Evolutionary conservation across 2,888 invertebrate genomes (phyloP), one percentile per base, ranked within the genome.

Genomic region (Ormyrus labotus): DNA sequence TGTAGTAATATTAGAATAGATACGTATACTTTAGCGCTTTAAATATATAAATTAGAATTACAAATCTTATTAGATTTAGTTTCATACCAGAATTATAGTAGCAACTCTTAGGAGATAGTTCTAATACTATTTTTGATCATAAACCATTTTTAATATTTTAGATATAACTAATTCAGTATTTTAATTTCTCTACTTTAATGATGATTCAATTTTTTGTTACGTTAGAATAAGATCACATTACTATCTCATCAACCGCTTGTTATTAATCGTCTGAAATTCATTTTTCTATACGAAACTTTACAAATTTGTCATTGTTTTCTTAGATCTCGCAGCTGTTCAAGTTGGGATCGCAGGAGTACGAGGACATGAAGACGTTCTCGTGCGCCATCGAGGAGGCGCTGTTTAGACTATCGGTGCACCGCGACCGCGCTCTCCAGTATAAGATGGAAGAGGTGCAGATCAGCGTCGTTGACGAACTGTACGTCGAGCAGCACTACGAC

Each of bases 361-460:
- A 97, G 89, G 97, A 98, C 87, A 94, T 99, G 92, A 96, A 97
- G 90, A 95, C 96, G 90, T 98, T 99, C 91, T 97, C 98, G 11
- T 93, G 95, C 85, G 95, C 95, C 86, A 94, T 99, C 80, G 99
- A 99, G 91, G 99, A 99, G 91, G 95, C 97, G 8, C 92, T 99
- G 84, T 98, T 98, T 91, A 94, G 94, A 73, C 92, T 98, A 85
- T 92, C 94, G 6, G 97, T 97, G 51, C 96, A 97, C 88, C 93
- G 98, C 73, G 98, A 98, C 90, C 94, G 97, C 78, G 97, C 97
- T 0, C 93, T 98, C 75, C 95, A 94, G 83, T 98, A 98, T 91
- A 98, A 98, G 92, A 97, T 97, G 94, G 98, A 99, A 89, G 98
- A 98, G 92, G 97, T 98, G 6, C 98, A 98, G 90, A 94, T 98